Evolutionary conservation across 2,888 invertebrate species (phyloP).

Genomic region (Stratiomys singularior): DNA sequence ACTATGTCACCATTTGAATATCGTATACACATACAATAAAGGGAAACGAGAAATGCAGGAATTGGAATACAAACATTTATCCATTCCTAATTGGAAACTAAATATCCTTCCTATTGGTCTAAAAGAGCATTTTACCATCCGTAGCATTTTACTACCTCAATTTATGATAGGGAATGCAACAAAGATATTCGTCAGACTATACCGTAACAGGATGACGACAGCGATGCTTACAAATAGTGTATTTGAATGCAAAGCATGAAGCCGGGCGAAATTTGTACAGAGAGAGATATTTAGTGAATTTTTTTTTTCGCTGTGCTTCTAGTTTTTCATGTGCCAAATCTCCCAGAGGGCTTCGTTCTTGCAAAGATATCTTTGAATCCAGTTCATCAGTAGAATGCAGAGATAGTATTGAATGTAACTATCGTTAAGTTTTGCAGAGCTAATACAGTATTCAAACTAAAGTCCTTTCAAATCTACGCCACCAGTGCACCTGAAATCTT

Average conservation of each 20-base stretch:
- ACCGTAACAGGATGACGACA: background rate
- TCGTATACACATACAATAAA: background rate
- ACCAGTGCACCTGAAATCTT: background rate
- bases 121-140: slow-evolving; percentile 45
- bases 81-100: slow-evolving; percentile 49
- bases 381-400: background rate
- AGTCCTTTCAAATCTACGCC: background rate
- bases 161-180: background rate
- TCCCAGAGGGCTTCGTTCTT: background rate
- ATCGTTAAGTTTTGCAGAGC: background rate
- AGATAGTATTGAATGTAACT: background rate
- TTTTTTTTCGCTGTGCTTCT: background rate
- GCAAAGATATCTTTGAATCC: background rate
- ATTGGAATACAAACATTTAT: slow-evolving; percentile 50
- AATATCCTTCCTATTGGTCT: slow-evolving; percentile 47
- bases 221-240: background rate
- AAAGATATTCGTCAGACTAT: background rate
- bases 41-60: slow-evolving; percentile 44
- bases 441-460: background rate
- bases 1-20: too few relatives aligned
- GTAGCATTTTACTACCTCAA: slow-evolving; percentile 25
- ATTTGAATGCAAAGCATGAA: background rate
- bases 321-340: background rate
- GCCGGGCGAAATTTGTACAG: background rate
- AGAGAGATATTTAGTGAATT: background rate